Evolutionary conservation across 2,888 invertebrate genomes (phyloP).

Genomic region (Perizoma affinitatum): DNA sequence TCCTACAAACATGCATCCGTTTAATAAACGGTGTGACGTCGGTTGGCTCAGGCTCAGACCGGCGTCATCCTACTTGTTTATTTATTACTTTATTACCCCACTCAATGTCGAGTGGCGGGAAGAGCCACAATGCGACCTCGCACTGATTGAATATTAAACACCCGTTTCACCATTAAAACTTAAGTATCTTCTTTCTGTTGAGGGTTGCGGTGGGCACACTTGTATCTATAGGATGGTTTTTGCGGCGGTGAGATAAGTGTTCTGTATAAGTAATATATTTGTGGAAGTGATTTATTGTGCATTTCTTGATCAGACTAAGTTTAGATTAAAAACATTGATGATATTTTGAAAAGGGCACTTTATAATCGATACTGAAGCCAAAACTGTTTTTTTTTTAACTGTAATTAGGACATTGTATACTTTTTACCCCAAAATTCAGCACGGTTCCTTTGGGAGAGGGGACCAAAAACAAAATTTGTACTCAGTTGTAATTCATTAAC

Average conservation of each 20-base stretch:
- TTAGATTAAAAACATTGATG: no score
- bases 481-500: no score
- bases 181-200: slow-evolving; percentile 41
- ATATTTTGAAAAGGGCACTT: no score
- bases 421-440: no score
- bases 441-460: no score
- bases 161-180: slow-evolving; percentile 51
- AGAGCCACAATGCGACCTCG: slow-evolving; percentile 67
- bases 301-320: no score
- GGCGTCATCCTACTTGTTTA: slow-evolving; percentile 67
- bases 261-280: background rate
- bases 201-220: background rate
- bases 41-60: slow-evolving; percentile 12
- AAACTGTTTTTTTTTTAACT: no score
- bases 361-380: no score
- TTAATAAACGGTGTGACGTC: slow-evolving; percentile 12
- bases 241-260: background rate
- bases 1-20: slow-evolving; percentile 18
- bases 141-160: slow-evolving; percentile 75
- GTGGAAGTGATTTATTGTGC: no score
- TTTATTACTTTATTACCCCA: slow-evolving; percentile 77
- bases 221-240: background rate
- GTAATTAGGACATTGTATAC: no score
- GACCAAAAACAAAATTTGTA: no score
- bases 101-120: slow-evolving; percentile 70